Conservation (phyloP, 2,888 invertebrate species). For the Drosophila falleni region DNA sequence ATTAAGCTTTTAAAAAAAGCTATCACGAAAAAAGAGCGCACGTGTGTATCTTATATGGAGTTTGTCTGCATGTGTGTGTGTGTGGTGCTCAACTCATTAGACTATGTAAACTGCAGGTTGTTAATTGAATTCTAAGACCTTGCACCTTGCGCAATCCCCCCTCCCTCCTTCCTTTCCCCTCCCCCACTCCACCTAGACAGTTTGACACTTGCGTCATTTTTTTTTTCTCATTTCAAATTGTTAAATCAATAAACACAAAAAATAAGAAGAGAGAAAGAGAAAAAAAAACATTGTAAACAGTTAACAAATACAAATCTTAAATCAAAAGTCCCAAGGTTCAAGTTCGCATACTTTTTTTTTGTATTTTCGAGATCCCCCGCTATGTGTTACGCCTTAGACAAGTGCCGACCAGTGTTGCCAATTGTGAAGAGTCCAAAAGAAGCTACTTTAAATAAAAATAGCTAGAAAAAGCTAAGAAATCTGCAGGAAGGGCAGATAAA, state of each 20-base stretch:
- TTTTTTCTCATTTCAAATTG: slow-evolving; percentile 5
- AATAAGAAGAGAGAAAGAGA: neutral
- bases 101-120: slow-evolving; percentile 28
- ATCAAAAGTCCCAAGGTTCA: slow-evolving; percentile 52
- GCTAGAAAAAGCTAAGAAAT: too few species aligned
- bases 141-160: slow-evolving; percentile 5
- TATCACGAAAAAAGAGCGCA: slow-evolving; percentile 11
- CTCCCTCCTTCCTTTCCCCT: too few species aligned
- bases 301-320: slow-evolving; percentile 31
- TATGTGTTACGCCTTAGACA: neutral
- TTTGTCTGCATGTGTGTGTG: slow-evolving; percentile 1
- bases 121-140: slow-evolving; percentile 47
- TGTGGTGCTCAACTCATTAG: slow-evolving; percentile 18
- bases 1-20: neutral
- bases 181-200: neutral
- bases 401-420: neutral
- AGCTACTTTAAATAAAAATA: too few species aligned
- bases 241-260: slow-evolving; percentile 8
- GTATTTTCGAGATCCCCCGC: neutral
- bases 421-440: too few species aligned
- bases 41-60: neutral
- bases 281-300: slow-evolving; percentile 7
- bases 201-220: slow-evolving; percentile 36
- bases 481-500: too few species aligned
- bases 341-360: slow-evolving; percentile 34